Base-by-base conservation (phyloP, 1,140 invertebrate species). In the Oryctes rhinoceros region DNA sequence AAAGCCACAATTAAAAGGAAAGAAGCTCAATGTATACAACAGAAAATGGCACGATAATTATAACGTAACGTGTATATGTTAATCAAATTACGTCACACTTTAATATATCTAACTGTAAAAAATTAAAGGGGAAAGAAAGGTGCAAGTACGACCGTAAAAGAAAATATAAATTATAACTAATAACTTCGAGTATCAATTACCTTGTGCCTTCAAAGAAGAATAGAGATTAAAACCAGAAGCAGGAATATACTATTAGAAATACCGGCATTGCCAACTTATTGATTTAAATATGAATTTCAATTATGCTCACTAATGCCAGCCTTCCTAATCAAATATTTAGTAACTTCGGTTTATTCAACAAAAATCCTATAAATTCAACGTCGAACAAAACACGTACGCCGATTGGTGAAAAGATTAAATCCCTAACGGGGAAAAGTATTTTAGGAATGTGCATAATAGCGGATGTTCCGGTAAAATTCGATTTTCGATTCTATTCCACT, bases 381-480 rank as follows among this genome's bases (percentile, higher is more conserved):
- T 71, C 35, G 24, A 71, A 24, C 18, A 35, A 24, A 15, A 35
- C 35, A 71, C 65, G 24, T 71, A 24, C 65, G 24, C 24, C 11
- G 24, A 24, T 24, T 71, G 20, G 65, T 37, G 13, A 71, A 35
- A 71, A 35, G 4, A 10, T 10, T 71, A 71, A 71, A 71, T 71
- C 24, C 65, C 65, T 71, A 71, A 37, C 13, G 2, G 9, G 5
- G 15, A 62, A 62, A 15, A 62, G 24, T 30, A 30, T 30, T 30
- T 62, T 11, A 5, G 15, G 53, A 62, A 18, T 62, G 20, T n/a
- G 13, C 20, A 62, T 10, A 62, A 10, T 71, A 71, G 20, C 65
- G 65, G 65, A 71, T 71, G 65, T 71, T 71, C 65, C 65, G 65
- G 65, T 71, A 71, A 24, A 37, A 35, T 71, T 71, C 4, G 24